Evolutionary conservation across 2,797 vertebrate genomes (phyloP).

Genomic region (Monodelphis domestica): DNA sequence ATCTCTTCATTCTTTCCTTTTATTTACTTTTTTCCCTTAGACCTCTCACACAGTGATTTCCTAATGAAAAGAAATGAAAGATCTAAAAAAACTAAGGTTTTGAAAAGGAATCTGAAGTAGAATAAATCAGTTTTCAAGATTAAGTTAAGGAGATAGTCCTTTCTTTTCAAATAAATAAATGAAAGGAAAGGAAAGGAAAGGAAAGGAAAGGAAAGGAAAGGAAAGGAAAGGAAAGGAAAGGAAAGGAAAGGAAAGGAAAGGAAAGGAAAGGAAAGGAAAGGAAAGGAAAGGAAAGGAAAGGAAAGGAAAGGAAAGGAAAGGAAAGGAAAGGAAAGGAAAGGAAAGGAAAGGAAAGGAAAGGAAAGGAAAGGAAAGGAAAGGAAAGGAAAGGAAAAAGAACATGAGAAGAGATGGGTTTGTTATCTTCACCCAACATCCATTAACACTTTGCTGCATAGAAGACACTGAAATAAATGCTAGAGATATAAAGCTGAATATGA

Average conservation of each 20-base stretch:
- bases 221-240: background rate
- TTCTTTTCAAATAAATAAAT: background rate
- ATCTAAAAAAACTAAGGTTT: background rate
- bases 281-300: background rate
- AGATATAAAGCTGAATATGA: background rate
- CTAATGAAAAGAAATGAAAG: background rate
- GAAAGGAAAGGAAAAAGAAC: background rate
- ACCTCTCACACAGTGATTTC: background rate
- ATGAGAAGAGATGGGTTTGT: background rate
- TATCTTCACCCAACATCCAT: background rate
- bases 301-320: background rate
- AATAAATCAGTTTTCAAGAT: background rate
- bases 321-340: background rate
- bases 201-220: background rate
- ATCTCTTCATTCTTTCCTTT: background rate
- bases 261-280: background rate
- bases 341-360: background rate
- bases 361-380: background rate
- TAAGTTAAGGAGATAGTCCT: background rate
- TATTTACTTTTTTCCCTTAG: conserved; percentile 10
- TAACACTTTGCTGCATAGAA: background rate
- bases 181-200: too few relatives aligned
- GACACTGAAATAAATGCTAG: background rate
- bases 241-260: background rate
- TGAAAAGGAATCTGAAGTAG: background rate